phyloP scores from a whole-genome alignment of 1,140 invertebrate species.

The Drosophila sechellia region DNA sequence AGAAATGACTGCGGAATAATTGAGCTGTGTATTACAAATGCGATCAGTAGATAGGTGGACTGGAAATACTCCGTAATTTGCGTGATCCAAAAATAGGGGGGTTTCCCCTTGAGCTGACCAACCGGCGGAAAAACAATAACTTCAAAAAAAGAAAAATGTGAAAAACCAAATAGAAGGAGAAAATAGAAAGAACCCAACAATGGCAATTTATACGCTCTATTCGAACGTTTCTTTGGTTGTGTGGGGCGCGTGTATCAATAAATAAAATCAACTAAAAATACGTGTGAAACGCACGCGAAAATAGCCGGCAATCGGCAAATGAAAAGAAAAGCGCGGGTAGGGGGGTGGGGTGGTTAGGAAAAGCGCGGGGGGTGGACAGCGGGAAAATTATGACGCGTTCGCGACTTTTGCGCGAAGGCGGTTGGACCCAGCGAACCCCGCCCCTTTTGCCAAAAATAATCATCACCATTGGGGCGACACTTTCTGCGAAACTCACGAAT shows the following conservation, averaged over 20 bases:
- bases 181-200: slow-evolving; percentile 7
- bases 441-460: slow-evolving; percentile 50
- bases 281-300: slow-evolving; percentile 53
- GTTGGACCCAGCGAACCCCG: slow-evolving; percentile 23
- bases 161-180: neutral
- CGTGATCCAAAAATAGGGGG: too few relatives aligned
- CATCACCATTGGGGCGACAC: slow-evolving; percentile 30
- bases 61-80: neutral
- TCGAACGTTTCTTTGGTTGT: slow-evolving; percentile 17
- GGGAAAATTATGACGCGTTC: slow-evolving; percentile 39
- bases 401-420: slow-evolving; percentile 31
- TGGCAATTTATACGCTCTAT: slow-evolving; percentile 18
- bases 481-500: neutral
- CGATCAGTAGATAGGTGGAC: too few relatives aligned
- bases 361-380: neutral
- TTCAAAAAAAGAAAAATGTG: neutral
- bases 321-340: neutral
- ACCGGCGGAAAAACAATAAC: neutral
- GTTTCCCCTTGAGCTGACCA: too few relatives aligned
- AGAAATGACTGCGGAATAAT: slow-evolving; percentile 18
- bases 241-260: slow-evolving; percentile 71
- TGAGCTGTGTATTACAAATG: slow-evolving; percentile 8
- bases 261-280: slow-evolving; percentile 76
- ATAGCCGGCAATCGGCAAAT: slow-evolving; percentile 34
- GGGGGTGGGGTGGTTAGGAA: neutral